phyloP scores from a whole-genome alignment of 92 coral and sea anemone species.

The Zoanthus solanderi region DNA sequence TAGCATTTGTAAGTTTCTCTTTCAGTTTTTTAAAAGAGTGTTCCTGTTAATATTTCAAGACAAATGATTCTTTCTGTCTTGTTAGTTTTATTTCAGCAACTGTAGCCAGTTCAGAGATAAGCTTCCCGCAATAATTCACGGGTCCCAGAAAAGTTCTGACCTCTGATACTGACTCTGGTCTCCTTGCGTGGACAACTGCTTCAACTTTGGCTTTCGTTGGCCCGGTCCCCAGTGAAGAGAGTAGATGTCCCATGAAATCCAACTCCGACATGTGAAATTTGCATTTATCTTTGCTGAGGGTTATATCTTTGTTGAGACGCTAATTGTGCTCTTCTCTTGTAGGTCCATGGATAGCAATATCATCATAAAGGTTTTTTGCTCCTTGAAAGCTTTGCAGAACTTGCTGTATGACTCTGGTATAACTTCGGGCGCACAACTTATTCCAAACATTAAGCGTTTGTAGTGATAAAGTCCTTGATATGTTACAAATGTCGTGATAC shows the following conservation, averaged over 20 bases:
- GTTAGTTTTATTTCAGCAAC: not conserved
- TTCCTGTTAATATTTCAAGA: not conserved
- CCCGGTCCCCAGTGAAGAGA: not conserved
- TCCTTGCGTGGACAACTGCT: not conserved
- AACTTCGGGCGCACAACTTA: no score
- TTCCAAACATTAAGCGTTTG: no score
- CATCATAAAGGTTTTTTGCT: no score
- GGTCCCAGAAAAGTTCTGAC: not conserved
- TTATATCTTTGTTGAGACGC: not conserved
- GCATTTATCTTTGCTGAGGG: not conserved
- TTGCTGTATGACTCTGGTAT: no score
- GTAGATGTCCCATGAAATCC: not conserved
- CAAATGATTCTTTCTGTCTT: not conserved
- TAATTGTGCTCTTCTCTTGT: not conserved
- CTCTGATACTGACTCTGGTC: not conserved
- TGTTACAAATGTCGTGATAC: not conserved
- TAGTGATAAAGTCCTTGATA: no score
- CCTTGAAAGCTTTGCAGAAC: no score
- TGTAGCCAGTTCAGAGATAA: not conserved
- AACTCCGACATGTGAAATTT: not conserved
- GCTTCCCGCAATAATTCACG: not conserved
- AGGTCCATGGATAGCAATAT: not conserved
- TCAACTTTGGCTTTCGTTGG: constrained; percentile 1
- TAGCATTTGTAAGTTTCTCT: not conserved
- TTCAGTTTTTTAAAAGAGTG: not conserved